Evolutionary conservation across 2,113 vertebrate genomes (phyloP), one percentile per base, ranked within the genome.

Genomic region (Pseudolaguvia tuberculata): DNA sequence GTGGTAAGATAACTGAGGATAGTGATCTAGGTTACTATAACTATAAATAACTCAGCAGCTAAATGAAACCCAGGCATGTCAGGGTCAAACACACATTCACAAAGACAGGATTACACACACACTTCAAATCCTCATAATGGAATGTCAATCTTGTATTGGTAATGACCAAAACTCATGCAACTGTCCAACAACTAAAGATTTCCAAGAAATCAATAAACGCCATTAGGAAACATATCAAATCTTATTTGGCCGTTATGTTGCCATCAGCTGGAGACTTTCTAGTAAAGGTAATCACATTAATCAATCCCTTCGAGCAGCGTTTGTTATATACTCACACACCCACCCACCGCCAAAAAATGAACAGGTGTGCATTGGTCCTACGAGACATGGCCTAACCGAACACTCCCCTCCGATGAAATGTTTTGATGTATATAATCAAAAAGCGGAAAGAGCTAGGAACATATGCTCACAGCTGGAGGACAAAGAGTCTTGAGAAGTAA

Each of bases 41-140:
- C 86, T 91, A 90, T 88, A 87, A 89, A 89, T 90, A 91, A 81
- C 88, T 82, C 77, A 70, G 81, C 66, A 84, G 85, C 72, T 80
- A 86, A 86, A 75, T 76, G 83, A 88, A 80, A 88, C 85, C 81
- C 45, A 65, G 79, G 56, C 56, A 62, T 52, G 35, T 48, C 72
- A 78, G 67, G 23, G 76, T 80, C 71, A 72, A 70, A 78, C 50
- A 75, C 57, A 50, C 27, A 23, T n/a, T n/a, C 42, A 73, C 52
- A 52, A 76, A 56, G 15, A 2, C 69, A 57, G 75, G 83, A 77
- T 85, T 50, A 27, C 63, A 27, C 77, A 78, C 77, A 83, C 80
- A 85, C 80, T 78, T 62, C 13, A 50, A 52, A 74, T 27, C 18
- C 52, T 71, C 69, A 62, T 81, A 79, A 82, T 77, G n/a, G 77